Evolutionary conservation across 2,113 vertebrate genomes (phyloP).

Genomic region (Pseudois nayaur): DNA sequence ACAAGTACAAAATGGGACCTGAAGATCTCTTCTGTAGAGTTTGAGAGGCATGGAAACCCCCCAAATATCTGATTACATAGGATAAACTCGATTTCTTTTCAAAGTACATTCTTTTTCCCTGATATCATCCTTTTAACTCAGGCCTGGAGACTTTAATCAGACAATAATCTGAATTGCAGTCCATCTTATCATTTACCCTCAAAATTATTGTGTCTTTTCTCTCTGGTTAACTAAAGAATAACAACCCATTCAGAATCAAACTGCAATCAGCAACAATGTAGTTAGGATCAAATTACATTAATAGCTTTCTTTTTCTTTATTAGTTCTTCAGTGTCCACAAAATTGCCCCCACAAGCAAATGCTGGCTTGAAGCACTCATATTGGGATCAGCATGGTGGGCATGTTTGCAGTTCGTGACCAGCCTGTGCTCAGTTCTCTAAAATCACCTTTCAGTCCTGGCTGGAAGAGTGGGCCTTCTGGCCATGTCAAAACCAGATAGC

Average conservation of each 20-base stretch:
- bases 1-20: neutral
- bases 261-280: neutral
- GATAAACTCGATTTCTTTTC: neutral
- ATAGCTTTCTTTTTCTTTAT: conserved; percentile 59
- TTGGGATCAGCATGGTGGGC: neutral
- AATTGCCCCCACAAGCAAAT: conserved; percentile 22
- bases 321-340: conserved; percentile 31
- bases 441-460: neutral
- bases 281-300: conserved; percentile 40
- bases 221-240: conserved; percentile 49
- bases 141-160: conserved; percentile 5
- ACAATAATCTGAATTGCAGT: conserved; percentile 13
- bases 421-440: neutral
- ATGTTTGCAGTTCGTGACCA: neutral
- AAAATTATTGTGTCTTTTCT: conserved; percentile 20
- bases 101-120: neutral
- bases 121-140: neutral
- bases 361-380: neutral
- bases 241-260: conserved; percentile 40
- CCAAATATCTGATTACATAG: neutral
- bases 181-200: conserved; percentile 15
- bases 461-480: neutral
- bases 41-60: neutral
- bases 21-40: neutral
- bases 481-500: neutral